Percentiles rank a stretch among this genome's conserved stretches.
Evolutionary conservation across 30 jellyfish, hydroid and myxozoan genomes (phyloP).

Genomic region (Nemopilema nomurai): DNA sequence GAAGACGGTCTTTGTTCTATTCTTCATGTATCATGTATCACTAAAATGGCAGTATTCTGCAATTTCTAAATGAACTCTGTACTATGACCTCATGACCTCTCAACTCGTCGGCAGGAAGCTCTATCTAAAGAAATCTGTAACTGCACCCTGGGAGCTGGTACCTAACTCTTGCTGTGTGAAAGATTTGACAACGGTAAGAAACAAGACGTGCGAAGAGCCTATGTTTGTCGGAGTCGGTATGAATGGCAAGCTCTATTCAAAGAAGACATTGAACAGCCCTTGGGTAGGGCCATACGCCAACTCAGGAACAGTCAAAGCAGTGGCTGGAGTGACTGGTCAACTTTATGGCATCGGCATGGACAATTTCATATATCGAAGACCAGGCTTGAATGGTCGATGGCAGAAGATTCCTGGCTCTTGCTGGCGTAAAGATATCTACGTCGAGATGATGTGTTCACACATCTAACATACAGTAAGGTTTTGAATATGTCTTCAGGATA

Average conservation of each 20-base stretch:
- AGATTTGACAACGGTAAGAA: constrained; percentile 12
- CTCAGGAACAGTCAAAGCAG: constrained; percentile 40
- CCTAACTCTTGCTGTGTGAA: constrained; percentile 46
- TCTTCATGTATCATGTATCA: too few relatives aligned
- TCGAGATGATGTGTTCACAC: neutral
- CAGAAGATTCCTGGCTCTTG: constrained; percentile 7
- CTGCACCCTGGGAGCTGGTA: constrained; percentile 1
- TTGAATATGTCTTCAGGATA: too few relatives aligned
- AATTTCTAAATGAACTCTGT: too few relatives aligned
- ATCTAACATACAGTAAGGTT: constrained; percentile 12
- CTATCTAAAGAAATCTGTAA: neutral
- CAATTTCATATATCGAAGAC: neutral
- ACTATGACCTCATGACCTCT: too few relatives aligned
- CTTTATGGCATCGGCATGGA: constrained; percentile 20
- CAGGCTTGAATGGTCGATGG: constrained; percentile 17
- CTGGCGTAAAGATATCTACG: constrained; percentile 32
- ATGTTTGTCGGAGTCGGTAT: constrained; percentile 25
- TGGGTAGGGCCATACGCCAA: constrained; percentile 30
- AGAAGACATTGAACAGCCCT: neutral
- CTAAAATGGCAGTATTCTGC: too few relatives aligned
- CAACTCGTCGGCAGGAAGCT: constrained; percentile 19
- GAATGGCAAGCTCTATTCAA: constrained; percentile 20
- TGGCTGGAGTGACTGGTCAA: constrained; percentile 34
- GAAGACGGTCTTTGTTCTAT: too few relatives aligned
- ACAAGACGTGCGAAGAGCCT: neutral